Conservation (phyloP, 2,113 vertebrate species). For the Scopus umbretta region DNA sequence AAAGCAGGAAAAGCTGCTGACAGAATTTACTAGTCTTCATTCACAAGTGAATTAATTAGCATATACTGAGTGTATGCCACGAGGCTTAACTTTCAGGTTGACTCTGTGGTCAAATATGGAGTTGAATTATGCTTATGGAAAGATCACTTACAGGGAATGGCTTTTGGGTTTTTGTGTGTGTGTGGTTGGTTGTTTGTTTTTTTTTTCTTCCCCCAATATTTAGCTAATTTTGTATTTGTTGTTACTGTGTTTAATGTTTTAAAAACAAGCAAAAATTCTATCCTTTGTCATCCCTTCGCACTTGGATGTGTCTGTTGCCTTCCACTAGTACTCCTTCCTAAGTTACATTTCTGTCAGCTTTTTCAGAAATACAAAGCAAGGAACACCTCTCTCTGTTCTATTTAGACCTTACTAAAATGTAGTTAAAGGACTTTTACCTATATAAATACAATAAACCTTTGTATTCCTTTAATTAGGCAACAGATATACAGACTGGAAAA, state of each 20-base stretch:
- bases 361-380: not conserved
- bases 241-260: not conserved
- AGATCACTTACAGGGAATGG: not conserved
- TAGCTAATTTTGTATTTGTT: not conserved
- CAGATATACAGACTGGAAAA: slow-evolving; percentile 82
- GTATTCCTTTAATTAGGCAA: slow-evolving; percentile 79
- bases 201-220: not conserved
- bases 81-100: not conserved
- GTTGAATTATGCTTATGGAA: not conserved
- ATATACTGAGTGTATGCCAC: not conserved
- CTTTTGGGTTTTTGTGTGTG: not conserved
- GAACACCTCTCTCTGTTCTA: not conserved
- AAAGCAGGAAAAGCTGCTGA: not conserved
- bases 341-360: not conserved
- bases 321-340: not conserved
- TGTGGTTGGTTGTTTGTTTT: not conserved
- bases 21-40: not conserved
- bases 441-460: not conserved
- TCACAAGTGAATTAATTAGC: not conserved
- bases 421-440: not conserved
- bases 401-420: not conserved
- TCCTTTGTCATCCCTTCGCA: not conserved
- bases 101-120: not conserved
- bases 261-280: not conserved
- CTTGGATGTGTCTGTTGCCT: not conserved